Evolutionary conservation across 2,888 invertebrate species (phyloP).

Genomic region (Strigamia maritima): DNA sequence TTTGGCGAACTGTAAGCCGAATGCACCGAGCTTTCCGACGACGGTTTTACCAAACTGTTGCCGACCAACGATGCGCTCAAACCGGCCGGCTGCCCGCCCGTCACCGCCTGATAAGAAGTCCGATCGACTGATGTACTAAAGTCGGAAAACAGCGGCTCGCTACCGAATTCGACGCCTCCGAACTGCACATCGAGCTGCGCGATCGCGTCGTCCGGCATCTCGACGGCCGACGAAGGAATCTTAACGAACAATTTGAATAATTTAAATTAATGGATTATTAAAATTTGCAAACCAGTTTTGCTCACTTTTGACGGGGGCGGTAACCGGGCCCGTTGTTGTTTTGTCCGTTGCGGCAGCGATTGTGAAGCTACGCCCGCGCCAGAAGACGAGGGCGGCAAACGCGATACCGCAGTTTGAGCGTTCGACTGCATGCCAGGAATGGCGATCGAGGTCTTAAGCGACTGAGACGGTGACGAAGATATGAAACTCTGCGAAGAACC

Average conservation of each 20-base stretch:
- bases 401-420: slow-evolving; percentile 48
- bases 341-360: slow-evolving; percentile 57
- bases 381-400: not conserved
- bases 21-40: slow-evolving; percentile 4
- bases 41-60: not conserved
- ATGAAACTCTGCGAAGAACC: not conserved
- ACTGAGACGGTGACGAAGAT: not conserved
- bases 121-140: slow-evolving; percentile 44
- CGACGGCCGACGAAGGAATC: slow-evolving; percentile 91
- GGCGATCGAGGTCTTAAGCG: not conserved
- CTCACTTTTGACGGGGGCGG: slow-evolving; percentile 79
- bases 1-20: slow-evolving; percentile 12
- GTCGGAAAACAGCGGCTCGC: slow-evolving; percentile 49
- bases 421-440: slow-evolving; percentile 35
- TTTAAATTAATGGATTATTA: no score
- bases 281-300: no score
- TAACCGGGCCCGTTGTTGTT: slow-evolving; percentile 67
- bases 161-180: slow-evolving; percentile 70
- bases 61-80: not conserved
- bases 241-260: slow-evolving; percentile 51
- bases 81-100: not conserved
- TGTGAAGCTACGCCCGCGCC: slow-evolving; percentile 41
- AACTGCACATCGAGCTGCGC: slow-evolving; percentile 87
- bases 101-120: not conserved
- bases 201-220: slow-evolving; percentile 89